Evolutionary conservation across 64 coral and sea anemone species (phyloP).

Genomic region (Stichodactyla helianthus): DNA sequence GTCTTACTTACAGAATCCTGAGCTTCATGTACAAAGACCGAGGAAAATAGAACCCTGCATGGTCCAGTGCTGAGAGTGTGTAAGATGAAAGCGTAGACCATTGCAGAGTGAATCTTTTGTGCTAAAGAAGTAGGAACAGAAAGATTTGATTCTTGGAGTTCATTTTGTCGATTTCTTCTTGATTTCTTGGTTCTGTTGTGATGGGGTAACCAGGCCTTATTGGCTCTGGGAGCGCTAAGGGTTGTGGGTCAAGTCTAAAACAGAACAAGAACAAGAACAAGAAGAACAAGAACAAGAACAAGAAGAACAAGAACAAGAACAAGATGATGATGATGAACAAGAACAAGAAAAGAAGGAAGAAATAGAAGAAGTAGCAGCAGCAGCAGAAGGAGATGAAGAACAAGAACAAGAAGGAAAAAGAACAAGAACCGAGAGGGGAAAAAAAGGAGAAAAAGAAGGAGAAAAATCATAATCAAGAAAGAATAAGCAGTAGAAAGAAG

Average conservation of each 20-base stretch:
- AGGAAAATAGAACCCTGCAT: no score
- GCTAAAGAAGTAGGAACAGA: neutral
- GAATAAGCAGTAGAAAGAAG: no score
- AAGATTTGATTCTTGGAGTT: neutral
- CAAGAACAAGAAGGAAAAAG: no score
- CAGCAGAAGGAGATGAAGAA: no score
- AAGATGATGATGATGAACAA: neutral
- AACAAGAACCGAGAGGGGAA: no score
- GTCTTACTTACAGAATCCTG: no score
- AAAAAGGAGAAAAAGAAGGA: no score
- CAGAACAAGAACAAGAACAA: neutral
- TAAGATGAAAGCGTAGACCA: constrained; percentile 83
- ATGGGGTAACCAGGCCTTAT: neutral
- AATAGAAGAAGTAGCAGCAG: neutral
- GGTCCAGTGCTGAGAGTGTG: constrained; percentile 42
- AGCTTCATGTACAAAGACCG: no score
- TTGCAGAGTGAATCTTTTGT: neutral
- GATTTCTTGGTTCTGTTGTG: neutral
- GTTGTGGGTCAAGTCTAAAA: neutral
- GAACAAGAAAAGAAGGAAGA: neutral
- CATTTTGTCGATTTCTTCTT: neutral
- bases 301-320: neutral
- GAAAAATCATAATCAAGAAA: no score
- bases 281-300: neutral
- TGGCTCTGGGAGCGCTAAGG: neutral